Evolutionary conservation across 2,888 invertebrate species (phyloP), one percentile per base, ranked within the genome.

Genomic region (Xanthorhoe spadicearia): DNA sequence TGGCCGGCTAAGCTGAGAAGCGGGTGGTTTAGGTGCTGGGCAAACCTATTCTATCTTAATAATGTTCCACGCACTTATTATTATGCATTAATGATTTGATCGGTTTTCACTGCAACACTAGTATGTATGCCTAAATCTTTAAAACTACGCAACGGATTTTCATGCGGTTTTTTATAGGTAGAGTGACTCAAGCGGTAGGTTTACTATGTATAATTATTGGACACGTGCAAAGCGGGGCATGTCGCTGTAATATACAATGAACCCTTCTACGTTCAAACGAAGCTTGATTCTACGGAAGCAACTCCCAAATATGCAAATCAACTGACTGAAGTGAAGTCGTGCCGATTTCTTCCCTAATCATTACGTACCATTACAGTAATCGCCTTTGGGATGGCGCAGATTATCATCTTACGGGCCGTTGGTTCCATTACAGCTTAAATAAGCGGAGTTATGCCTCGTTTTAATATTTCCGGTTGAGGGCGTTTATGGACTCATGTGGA

Each of bases 401-500:
- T 80, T 78, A 79, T 77, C 74, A 78, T 78, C 77, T 75, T 60
- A 75, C 71, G 71, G 74, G 53, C 71, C 75, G 67, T 75, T 76
- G 69, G 64, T 48, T 72, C 68, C 62, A 70, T 73, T 68, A 71
- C 67, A 53, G 70, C 60, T 62, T 63, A 66, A 71, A 70, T 71
- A 60, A 68, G 65, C 70, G 17, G 64, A 70, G 66, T 66, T 72
- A 61, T 68, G 64, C 68, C 51, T 56, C 68, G 54, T 69, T 64
- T 68, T 69, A 59, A 72, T 68, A 69, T 69, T 68, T 72, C 32
- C 68, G 57, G 46, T 19, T 63, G 66, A 66, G 50, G 28, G 56
- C 32, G 64, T 68, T 58, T 56, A 66, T 63, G 51, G 52, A 63
- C 59, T 56, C 23, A 51, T 61, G 58, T 54, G 55, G 66, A 62